A percentile compares a stretch with the other conserved stretches of the same genome.
These are phyloP conservation scores for Pycnonotus jocosus DNA, from an alignment of 2,113 vertebrate genomes.

Conservation along the genomic window DNA sequence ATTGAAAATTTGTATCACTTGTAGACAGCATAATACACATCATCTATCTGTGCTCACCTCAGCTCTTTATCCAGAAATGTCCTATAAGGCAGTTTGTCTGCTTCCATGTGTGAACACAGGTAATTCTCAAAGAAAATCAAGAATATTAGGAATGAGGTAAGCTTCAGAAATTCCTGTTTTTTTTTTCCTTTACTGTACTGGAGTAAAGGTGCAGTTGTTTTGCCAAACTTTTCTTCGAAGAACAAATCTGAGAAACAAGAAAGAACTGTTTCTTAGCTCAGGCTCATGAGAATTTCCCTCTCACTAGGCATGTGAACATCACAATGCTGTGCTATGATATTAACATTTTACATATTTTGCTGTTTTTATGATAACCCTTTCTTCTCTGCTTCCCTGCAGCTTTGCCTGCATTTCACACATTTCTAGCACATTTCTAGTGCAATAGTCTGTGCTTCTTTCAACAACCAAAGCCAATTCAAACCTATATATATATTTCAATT, in stretches of 20 bases:
- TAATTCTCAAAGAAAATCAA: not conserved
- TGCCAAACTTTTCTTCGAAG: not conserved
- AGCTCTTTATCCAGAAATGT: not conserved
- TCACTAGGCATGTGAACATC: not conserved
- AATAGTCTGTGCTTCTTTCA: not conserved
- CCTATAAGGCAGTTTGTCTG: not conserved
- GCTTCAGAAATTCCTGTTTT: not conserved
- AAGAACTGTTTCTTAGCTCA: not conserved
- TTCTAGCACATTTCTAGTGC: not conserved
- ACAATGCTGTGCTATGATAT: not conserved
- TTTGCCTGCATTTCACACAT: not conserved
- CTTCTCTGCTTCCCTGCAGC: not conserved
- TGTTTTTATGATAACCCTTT: not conserved
- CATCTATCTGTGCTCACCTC: not conserved
- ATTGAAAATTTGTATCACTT: not conserved
- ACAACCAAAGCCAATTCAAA: not conserved
- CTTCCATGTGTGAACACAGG: not conserved
- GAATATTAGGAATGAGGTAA: not conserved
- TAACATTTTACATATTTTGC: not conserved
- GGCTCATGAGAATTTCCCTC: not conserved
- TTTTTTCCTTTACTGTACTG: not conserved
- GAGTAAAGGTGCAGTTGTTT: not conserved
- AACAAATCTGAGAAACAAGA: not conserved
- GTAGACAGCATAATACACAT: not conserved
- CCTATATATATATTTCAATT: not conserved